phyloP scores from a whole-genome alignment of 2,797 vertebrate genomes.

The Orestias chungarensis region DNA sequence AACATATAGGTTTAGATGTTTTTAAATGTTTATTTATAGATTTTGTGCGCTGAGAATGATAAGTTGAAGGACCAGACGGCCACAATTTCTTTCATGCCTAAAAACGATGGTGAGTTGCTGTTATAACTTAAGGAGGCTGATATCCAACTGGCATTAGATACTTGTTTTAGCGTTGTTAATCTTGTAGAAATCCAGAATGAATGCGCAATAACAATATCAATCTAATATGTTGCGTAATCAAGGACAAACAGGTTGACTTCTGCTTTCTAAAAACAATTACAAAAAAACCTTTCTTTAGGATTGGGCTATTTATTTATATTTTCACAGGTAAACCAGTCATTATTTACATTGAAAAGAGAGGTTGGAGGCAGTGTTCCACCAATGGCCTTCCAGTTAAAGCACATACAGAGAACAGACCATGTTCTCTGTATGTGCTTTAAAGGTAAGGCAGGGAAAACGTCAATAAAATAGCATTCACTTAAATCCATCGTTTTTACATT shows the following conservation, averaged over 20 bases:
- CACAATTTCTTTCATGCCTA: neutral
- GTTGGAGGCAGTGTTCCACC: neutral
- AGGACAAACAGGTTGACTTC: neutral
- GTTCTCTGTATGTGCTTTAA: neutral
- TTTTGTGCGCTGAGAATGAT: no score
- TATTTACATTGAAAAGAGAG: neutral
- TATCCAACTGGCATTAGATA: neutral
- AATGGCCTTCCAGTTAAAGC: neutral
- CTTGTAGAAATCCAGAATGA: neutral
- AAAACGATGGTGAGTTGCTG: neutral
- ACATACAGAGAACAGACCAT: neutral
- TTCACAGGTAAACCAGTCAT: neutral
- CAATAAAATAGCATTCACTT: neutral
- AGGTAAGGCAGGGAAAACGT: neutral
- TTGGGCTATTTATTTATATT: neutral
- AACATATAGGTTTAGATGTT: neutral
- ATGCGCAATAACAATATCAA: no score
- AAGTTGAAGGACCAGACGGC: neutral
- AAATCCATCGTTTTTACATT: neutral
- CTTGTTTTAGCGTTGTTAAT: neutral
- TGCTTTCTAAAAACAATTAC: neutral
- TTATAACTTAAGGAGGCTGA: neutral
- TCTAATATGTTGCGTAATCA: no score
- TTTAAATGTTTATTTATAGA: no score
- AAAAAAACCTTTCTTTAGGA: no score